Conservation (phyloP, 2,888 invertebrate genomes). For the Acrobasis suavella region DNA sequence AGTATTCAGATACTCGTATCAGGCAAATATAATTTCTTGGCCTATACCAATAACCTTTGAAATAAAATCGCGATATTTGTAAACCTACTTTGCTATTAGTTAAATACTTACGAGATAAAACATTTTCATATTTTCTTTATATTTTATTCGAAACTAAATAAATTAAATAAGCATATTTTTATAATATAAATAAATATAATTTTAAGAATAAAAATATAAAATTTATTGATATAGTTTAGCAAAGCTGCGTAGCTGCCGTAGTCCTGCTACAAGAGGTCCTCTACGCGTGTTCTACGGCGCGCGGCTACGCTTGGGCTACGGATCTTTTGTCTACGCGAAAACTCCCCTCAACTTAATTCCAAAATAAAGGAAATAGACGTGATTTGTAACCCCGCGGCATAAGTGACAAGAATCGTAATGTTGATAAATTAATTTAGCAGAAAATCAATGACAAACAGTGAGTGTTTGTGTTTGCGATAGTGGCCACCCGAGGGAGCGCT, state of each 20-base stretch:
- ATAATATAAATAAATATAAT: no score
- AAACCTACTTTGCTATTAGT: no score
- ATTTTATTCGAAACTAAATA: no score
- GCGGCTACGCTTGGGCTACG: background rate
- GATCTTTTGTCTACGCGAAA: background rate
- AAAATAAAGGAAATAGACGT: slow-evolving; percentile 28
- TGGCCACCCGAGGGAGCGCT: slow-evolving; percentile 59
- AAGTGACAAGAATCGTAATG: slow-evolving; percentile 37
- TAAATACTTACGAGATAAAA: no score
- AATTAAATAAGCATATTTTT: no score
- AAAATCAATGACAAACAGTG: slow-evolving; percentile 77
- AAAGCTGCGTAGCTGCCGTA: slow-evolving; percentile 1
- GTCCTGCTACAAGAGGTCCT: background rate
- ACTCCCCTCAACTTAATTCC: slow-evolving; percentile 24
- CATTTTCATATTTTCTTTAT: no score
- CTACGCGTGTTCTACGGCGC: background rate
- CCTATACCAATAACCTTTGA: no score
- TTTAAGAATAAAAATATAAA: no score
- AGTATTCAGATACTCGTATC: no score
- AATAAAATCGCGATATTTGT: no score
- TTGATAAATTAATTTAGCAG: slow-evolving; percentile 76
- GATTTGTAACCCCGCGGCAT: slow-evolving; percentile 19
- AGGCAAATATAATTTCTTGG: no score
- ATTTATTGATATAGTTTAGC: background rate
- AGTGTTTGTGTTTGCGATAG: slow-evolving; percentile 66